phyloP scores from a whole-genome alignment of 2,113 vertebrate species.

The Strix uralensis region DNA sequence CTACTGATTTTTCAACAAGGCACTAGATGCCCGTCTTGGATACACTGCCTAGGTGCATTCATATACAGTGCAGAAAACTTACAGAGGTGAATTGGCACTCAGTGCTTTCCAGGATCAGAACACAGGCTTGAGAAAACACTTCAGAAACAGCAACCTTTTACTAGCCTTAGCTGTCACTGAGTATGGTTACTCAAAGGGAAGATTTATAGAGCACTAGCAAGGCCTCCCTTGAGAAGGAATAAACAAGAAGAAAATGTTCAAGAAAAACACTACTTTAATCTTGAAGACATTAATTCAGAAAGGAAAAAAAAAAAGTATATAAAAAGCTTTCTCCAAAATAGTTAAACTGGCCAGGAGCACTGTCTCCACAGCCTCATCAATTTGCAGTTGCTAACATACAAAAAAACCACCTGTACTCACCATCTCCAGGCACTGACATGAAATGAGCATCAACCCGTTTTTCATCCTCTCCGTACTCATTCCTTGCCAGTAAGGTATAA shows the following conservation, averaged over 20 bases:
- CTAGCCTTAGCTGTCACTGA: not conserved
- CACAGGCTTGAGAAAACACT: not conserved
- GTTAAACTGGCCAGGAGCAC: not conserved
- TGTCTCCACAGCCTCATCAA: not conserved
- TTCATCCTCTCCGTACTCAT: constrained; percentile 82
- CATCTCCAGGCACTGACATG: constrained; percentile 86
- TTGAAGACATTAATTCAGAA: not conserved
- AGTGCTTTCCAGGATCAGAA: not conserved
- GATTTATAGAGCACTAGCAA: not conserved
- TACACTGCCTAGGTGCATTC: not conserved
- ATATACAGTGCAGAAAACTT: not conserved
- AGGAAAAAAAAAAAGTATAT: not conserved
- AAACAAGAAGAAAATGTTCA: not conserved
- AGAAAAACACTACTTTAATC: not conserved
- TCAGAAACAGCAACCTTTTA: not conserved
- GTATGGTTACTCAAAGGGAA: not conserved
- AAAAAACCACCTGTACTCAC: constrained; percentile 70
- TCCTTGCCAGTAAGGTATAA: constrained; percentile 87
- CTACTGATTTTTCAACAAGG: not conserved
- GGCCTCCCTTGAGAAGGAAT: not conserved
- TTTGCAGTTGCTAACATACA: not conserved
- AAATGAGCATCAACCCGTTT: constrained; percentile 88
- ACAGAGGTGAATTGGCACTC: not conserved
- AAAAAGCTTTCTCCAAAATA: not conserved
- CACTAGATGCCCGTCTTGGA: not conserved